Conservation (phyloP, 2,113 vertebrate genomes). For the Prochilodus magdalenae region DNA sequence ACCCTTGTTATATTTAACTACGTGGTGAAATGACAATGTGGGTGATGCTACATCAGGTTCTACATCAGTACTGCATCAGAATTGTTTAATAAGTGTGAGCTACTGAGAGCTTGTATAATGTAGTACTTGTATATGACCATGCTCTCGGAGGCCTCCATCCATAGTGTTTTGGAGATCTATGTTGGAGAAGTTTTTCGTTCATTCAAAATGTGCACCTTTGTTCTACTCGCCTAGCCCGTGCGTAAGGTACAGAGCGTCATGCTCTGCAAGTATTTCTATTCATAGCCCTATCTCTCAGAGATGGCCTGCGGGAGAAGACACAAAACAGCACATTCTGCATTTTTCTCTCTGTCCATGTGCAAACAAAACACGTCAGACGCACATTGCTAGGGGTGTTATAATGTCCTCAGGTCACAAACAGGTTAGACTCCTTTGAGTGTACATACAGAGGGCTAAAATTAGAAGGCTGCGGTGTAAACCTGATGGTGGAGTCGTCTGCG, state of each 20-base stretch:
- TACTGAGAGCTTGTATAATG: neutral
- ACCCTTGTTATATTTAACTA: neutral
- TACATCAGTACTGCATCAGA: neutral
- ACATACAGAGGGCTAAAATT: conserved; percentile 32
- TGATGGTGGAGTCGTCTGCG: neutral
- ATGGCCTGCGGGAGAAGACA: neutral
- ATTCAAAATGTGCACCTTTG: neutral
- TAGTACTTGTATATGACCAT: too few relatives aligned
- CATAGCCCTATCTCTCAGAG: neutral
- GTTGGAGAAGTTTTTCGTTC: too few relatives aligned
- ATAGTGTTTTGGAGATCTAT: too few relatives aligned
- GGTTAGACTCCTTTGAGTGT: conserved; percentile 44
- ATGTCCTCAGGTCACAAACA: conserved; percentile 35
- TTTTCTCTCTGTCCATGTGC: conserved; percentile 14
- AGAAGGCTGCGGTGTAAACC: conserved; percentile 8
- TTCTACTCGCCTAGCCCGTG: neutral
- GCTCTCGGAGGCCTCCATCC: too few relatives aligned
- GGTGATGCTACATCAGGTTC: neutral
- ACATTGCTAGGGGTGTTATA: conserved; percentile 7
- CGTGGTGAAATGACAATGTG: too few relatives aligned
- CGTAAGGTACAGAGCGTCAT: neutral
- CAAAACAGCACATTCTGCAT: conserved; percentile 43
- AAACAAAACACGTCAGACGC: conserved; percentile 28
- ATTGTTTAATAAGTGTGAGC: neutral
- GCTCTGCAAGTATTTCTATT: neutral